phyloP scores from a whole-genome alignment of 2,797 vertebrate species.

The Darevskia nairensis region DNA sequence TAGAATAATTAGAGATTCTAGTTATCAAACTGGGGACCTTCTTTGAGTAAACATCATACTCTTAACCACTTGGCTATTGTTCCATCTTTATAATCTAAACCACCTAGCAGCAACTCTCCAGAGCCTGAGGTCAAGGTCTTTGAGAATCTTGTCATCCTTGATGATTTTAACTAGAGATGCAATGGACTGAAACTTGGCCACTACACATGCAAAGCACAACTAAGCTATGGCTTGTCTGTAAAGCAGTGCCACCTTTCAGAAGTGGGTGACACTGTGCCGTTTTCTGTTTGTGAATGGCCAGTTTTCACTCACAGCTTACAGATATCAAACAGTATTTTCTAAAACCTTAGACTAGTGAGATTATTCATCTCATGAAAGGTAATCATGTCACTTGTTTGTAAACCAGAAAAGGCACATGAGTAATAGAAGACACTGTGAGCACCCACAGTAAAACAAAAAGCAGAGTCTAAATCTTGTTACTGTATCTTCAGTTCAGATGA shows the following conservation, averaged over 20 bases:
- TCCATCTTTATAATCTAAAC: not conserved
- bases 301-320: conserved; percentile 1
- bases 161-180: not conserved
- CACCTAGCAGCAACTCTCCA: not conserved
- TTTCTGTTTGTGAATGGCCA: not conserved
- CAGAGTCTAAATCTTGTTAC: not conserved
- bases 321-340: not conserved
- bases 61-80: not conserved
- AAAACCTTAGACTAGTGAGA: not conserved
- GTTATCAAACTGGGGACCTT: not conserved
- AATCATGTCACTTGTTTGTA: not conserved
- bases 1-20: too few species aligned
- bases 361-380: not conserved
- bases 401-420: conserved; percentile 5
- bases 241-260: not conserved
- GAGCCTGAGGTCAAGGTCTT: not conserved
- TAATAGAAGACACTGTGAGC: conserved; percentile 9
- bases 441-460: conserved; percentile 16
- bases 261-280: not conserved
- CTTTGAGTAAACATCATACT: not conserved
- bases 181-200: not conserved
- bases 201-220: not conserved
- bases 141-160: not conserved
- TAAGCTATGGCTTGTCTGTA: not conserved
- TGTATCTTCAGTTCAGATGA: not conserved